phyloP scores from a whole-genome alignment of 1,140 invertebrate genomes.

The Papilio polytes region DNA sequence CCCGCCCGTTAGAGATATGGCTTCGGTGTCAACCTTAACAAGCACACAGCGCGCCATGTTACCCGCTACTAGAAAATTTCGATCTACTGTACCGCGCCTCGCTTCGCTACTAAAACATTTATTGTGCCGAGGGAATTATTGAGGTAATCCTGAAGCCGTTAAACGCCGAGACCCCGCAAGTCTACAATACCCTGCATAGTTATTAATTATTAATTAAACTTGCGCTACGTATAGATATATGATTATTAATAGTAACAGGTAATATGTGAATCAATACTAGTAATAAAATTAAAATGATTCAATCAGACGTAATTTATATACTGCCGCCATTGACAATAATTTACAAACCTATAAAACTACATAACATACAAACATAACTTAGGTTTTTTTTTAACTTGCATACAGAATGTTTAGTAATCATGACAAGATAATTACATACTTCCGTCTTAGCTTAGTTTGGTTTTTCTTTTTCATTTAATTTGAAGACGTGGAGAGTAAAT shows the following conservation, averaged over 20 bases:
- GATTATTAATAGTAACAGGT: slow-evolving; percentile 39
- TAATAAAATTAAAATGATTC: slow-evolving; percentile 68
- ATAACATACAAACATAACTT: too few species aligned
- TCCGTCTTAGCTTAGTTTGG: too few species aligned
- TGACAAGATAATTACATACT: too few species aligned
- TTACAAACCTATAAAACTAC: too few species aligned
- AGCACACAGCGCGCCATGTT: slow-evolving; percentile 48
- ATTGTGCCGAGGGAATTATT: slow-evolving; percentile 75
- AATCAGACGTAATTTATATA: slow-evolving; percentile 45
- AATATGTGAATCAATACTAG: slow-evolving; percentile 1
- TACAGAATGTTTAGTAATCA: too few species aligned
- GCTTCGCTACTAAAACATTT: slow-evolving; percentile 63
- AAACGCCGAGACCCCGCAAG: slow-evolving; percentile 77
- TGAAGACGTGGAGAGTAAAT: too few species aligned
- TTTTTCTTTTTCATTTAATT: too few species aligned
- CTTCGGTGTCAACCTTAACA: slow-evolving; percentile 63
- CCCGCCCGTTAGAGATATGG: slow-evolving; percentile 62
- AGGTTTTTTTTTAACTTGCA: too few species aligned
- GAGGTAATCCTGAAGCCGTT: slow-evolving; percentile 80
- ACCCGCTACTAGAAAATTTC: slow-evolving; percentile 54
- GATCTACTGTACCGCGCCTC: slow-evolving; percentile 50
- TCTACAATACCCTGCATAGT: slow-evolving; percentile 77
- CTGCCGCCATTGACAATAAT: background rate
- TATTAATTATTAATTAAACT: slow-evolving; percentile 66
- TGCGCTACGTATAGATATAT: too few species aligned